These are phyloP conservation scores for Miltochrista miniata DNA, from an alignment of 2,888 invertebrate species.

Conservation along the genomic window DNA sequence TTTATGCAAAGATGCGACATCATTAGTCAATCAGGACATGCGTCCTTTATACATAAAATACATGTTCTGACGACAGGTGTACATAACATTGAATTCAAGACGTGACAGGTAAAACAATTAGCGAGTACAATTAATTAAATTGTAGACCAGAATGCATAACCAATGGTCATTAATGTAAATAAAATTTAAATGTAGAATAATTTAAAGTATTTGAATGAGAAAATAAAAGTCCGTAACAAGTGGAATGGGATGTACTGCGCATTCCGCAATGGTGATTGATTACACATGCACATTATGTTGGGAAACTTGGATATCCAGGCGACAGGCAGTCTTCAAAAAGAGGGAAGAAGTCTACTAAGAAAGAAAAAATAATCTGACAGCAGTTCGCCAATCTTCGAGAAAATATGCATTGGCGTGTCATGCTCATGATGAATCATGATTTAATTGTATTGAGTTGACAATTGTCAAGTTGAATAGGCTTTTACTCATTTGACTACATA, in stretches of 20 bases:
- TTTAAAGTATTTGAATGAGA: constrained; percentile 1
- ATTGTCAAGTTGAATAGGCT: too few species aligned
- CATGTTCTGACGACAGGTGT: background rate
- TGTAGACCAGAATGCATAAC: background rate
- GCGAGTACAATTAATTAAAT: background rate
- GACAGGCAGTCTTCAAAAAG: too few species aligned
- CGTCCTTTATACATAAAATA: constrained; percentile 3
- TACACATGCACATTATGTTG: too few species aligned
- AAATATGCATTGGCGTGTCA: too few species aligned
- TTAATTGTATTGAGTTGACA: too few species aligned
- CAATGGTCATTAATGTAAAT: background rate
- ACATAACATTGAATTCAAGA: background rate
- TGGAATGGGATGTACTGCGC: background rate
- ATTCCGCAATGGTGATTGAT: background rate
- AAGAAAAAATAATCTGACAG: too few species aligned
- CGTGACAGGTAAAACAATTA: background rate
- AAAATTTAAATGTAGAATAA: constrained; percentile 1
- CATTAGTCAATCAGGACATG: background rate
- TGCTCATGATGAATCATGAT: too few species aligned
- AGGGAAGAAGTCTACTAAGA: too few species aligned
- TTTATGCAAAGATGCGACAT: too few species aligned
- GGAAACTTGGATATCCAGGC: too few species aligned
- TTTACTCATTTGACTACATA: too few species aligned
- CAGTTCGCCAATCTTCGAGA: too few species aligned
- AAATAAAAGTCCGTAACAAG: background rate